Evolutionary conservation across 2,888 invertebrate genomes (phyloP).

Genomic region (Rhodophaea formosa): DNA sequence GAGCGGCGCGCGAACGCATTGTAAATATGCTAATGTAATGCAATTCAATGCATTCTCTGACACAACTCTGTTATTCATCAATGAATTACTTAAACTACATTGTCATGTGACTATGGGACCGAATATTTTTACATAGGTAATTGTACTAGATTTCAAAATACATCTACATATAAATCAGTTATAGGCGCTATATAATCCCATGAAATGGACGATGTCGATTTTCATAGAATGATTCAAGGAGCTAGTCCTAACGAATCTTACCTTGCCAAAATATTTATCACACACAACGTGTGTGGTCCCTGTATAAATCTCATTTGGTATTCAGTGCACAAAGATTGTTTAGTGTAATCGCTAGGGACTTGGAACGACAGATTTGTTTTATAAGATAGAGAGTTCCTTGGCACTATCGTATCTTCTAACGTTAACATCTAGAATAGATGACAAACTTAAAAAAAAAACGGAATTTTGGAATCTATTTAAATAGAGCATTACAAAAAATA

Average conservation of each 20-base stretch:
- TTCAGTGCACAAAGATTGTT: constrained; percentile 34
- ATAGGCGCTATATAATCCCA: too few relatives aligned
- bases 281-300: constrained; percentile 36
- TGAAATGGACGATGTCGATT: background rate
- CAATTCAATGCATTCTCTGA: constrained; percentile 48
- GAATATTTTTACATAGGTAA: background rate
- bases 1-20: constrained; percentile 37
- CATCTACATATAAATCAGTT: too few relatives aligned
- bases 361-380: constrained; percentile 21
- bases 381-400: background rate
- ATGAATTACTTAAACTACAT: constrained; percentile 35
- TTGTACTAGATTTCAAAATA: background rate
- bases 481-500: too few relatives aligned
- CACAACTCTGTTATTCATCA: constrained; percentile 36
- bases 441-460: too few relatives aligned
- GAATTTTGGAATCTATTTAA: too few relatives aligned
- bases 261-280: constrained; percentile 5
- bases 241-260: background rate
- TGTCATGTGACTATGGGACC: background rate
- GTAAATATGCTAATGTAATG: constrained; percentile 54
- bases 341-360: constrained; percentile 20
- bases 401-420: too few relatives aligned
- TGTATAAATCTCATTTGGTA: constrained; percentile 36
- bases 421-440: too few relatives aligned
- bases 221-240: background rate